A percentile compares a stretch with the other conserved stretches of the same genome.
These are phyloP conservation scores for Paradoxurus hermaphroditus DNA, from an alignment of 2,113 vertebrate genomes.

Conservation along the genomic window DNA sequence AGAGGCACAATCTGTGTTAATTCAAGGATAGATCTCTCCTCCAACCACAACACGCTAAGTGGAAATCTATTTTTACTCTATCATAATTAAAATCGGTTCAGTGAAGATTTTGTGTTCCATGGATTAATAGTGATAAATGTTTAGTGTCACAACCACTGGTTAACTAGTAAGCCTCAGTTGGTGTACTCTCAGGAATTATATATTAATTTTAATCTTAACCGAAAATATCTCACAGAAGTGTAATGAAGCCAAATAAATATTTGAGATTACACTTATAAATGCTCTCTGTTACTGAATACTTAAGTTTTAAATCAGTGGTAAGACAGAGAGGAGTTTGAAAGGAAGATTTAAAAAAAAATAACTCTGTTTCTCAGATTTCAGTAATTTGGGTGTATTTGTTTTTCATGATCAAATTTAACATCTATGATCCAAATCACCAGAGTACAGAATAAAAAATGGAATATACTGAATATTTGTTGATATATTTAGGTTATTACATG, in stretches of 20 bases:
- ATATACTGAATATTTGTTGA: background rate
- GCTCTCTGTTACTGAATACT: background rate
- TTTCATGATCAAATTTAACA: background rate
- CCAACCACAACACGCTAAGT: rapidly evolving
- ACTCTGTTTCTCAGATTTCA: background rate
- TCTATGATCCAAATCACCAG: background rate
- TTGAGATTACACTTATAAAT: background rate
- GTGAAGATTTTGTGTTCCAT: background rate
- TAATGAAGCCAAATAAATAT: background rate
- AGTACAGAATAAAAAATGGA: background rate
- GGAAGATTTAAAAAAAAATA: background rate
- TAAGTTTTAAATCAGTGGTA: background rate
- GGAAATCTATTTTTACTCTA: background rate
- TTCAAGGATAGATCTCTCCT: background rate
- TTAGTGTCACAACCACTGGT: background rate
- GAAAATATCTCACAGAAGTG: background rate
- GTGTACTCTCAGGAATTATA: background rate
- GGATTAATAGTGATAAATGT: background rate
- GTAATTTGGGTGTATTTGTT: background rate
- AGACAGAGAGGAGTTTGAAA: background rate
- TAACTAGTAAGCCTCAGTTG: background rate
- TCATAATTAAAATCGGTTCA: background rate
- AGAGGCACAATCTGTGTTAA: background rate
- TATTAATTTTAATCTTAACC: background rate
- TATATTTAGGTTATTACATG: background rate